phyloP scores from a whole-genome alignment of 1,140 invertebrate species.

The Drosophila carrolli region DNA sequence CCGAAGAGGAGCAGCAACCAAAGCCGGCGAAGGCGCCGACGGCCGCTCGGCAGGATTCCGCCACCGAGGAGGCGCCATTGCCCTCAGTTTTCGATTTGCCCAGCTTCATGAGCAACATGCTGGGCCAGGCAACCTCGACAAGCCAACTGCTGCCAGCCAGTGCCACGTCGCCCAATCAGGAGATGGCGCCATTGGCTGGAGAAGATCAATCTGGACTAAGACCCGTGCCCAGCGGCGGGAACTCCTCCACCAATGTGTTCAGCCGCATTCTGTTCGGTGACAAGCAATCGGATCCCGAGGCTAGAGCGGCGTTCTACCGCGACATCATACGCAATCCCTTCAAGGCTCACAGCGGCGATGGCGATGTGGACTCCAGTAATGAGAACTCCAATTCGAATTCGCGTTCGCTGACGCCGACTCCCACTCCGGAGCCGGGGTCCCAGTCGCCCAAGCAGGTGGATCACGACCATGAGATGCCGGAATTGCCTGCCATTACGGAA shows the following conservation, averaged over 20 bases:
- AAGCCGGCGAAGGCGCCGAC: conserved; percentile 3
- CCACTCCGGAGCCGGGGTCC: conserved; percentile 62
- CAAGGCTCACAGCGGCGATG: conserved; percentile 53
- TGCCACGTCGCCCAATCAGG: conserved; percentile 18
- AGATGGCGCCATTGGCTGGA: conserved; percentile 4
- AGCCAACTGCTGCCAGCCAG: conserved; percentile 15
- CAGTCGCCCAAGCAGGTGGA: conserved; percentile 54
- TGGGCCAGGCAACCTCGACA: conserved; percentile 12
- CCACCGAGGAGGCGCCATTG: conserved; percentile 28
- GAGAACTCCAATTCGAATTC: conserved; percentile 66
- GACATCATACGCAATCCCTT: conserved; percentile 71
- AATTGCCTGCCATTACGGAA: background rate
- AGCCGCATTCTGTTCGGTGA: conserved; percentile 45
- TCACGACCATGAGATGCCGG: background rate
- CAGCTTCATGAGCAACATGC: conserved; percentile 71
- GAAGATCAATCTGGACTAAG: background rate
- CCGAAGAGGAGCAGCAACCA: conserved; percentile 35
- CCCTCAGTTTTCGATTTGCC: conserved; percentile 70
- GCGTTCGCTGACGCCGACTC: conserved; percentile 65
- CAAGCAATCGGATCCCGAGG: conserved; percentile 38
- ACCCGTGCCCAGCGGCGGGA: too few species aligned
- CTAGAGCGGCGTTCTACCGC: conserved; percentile 51
- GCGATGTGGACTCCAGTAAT: conserved; percentile 24
- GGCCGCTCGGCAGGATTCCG: conserved; percentile 14
- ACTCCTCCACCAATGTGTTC: conserved; percentile 16